Conservation (phyloP, 2,797 vertebrate genomes). For the Holocentrus rufus region DNA sequence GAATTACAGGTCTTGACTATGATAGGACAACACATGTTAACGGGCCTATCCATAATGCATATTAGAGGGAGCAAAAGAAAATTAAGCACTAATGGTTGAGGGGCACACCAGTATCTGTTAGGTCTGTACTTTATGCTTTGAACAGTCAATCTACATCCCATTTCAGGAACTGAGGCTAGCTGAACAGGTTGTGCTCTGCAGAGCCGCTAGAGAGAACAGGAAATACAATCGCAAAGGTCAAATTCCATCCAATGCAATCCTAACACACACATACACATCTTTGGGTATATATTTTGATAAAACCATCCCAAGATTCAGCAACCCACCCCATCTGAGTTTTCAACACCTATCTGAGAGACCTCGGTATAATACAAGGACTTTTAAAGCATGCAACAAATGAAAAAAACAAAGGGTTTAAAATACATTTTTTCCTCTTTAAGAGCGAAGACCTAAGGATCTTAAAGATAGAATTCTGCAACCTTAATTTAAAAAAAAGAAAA, state of each 20-base stretch:
- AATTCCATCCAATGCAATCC: constrained; percentile 81
- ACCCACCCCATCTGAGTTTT: constrained; percentile 69
- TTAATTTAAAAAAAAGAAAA: constrained; percentile 48
- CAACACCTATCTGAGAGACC: constrained; percentile 76
- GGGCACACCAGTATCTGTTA: constrained; percentile 17
- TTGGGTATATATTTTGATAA: constrained; percentile 76
- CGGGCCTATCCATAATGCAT: constrained; percentile 31
- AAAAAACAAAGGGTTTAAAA: constrained; percentile 75
- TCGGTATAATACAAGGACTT: constrained; percentile 73
- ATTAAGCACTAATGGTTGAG: constrained; percentile 37
- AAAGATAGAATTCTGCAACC: constrained; percentile 80
- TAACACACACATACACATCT: constrained; percentile 82
- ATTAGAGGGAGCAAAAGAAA: constrained; percentile 29
- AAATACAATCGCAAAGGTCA: constrained; percentile 90
- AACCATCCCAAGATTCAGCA: constrained; percentile 71
- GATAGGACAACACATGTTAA: constrained; percentile 32
- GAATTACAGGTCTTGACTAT: constrained; percentile 31
- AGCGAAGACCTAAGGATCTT: constrained; percentile 89
- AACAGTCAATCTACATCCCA: constrained; percentile 43
- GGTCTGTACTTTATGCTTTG: constrained; percentile 12
- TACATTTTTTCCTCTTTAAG: constrained; percentile 87
- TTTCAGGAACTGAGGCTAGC: constrained; percentile 80
- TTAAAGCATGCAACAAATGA: constrained; percentile 82
- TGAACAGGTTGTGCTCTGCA: constrained; percentile 76
- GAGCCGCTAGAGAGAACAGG: constrained; percentile 79